Conservation (phyloP, 2,113 vertebrate species). For the Opisthocomus hoazin region DNA sequence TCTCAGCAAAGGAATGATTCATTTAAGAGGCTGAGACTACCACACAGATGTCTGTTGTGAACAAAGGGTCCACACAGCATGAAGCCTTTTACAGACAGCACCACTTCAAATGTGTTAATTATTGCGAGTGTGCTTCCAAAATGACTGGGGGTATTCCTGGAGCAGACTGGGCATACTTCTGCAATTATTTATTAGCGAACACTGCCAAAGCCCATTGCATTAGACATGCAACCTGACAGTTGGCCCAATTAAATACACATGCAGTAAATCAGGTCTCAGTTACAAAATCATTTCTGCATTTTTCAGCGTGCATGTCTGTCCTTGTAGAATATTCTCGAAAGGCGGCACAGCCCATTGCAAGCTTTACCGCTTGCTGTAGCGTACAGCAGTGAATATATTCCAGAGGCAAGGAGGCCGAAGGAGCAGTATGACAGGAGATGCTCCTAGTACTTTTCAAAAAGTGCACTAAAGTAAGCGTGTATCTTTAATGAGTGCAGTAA, state of each 20-base stretch:
- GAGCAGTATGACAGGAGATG: neutral
- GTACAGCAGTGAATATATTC: rapidly evolving
- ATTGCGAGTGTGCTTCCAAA: neutral
- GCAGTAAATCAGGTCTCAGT: neutral
- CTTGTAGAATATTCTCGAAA: neutral
- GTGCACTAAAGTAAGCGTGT: neutral
- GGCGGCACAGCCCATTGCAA: neutral
- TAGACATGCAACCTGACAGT: neutral
- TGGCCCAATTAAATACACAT: neutral
- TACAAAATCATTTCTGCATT: neutral
- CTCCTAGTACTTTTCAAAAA: neutral
- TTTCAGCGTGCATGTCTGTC: neutral
- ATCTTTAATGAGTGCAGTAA: neutral
- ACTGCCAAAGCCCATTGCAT: neutral
- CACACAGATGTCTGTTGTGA: neutral
- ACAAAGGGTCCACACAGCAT: neutral
- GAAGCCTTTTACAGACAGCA: neutral
- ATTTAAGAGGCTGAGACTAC: neutral
- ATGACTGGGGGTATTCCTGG: neutral
- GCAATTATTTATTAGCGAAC: neutral
- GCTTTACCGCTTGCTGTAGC: neutral
- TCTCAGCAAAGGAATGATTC: neutral
- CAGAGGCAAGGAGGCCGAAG: neutral
- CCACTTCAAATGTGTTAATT: neutral
- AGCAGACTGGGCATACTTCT: neutral